Conservation (phyloP, 2,888 invertebrate genomes). For the Drosophila gaucha region DNA sequence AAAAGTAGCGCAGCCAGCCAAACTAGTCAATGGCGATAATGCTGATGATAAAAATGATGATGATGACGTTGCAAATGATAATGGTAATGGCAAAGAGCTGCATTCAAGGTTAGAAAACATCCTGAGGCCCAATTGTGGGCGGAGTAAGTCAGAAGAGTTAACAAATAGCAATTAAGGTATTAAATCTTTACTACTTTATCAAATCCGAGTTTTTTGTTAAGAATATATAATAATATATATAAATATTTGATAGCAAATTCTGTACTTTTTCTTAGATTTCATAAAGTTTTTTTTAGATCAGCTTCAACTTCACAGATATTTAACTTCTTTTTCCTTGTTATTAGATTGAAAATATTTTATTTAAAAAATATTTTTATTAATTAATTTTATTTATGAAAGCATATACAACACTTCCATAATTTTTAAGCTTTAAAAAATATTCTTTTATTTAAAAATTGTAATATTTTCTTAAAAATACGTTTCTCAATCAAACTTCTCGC, state of each 20-base stretch:
- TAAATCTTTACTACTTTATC: not conserved
- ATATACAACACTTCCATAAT: too few species aligned
- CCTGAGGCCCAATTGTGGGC: conserved; percentile 42
- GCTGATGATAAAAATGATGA: not conserved
- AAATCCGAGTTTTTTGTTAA: not conserved
- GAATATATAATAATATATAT: not conserved
- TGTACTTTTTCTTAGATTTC: too few species aligned
- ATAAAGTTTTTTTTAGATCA: too few species aligned
- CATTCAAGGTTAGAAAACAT: conserved; percentile 56
- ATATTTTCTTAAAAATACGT: not conserved
- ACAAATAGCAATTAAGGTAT: not conserved
- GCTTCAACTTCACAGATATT: too few species aligned
- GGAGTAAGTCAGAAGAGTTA: conserved; percentile 14
- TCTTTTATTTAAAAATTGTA: not conserved
- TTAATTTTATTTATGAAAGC: not conserved
- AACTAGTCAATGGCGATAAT: conserved; percentile 43
- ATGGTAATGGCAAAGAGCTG: conserved; percentile 47
- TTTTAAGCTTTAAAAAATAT: too few species aligned
- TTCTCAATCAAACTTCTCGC: not conserved
- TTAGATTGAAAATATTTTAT: not conserved
- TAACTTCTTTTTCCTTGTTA: too few species aligned
- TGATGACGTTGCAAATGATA: conserved; percentile 30
- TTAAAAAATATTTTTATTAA: not conserved
- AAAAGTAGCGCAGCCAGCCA: conserved; percentile 67
- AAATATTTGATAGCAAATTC: too few species aligned